Evolutionary conservation across 2,888 invertebrate species (phyloP), one percentile per base, ranked within the genome.

Genomic region (Oscheius myriophilus): DNA sequence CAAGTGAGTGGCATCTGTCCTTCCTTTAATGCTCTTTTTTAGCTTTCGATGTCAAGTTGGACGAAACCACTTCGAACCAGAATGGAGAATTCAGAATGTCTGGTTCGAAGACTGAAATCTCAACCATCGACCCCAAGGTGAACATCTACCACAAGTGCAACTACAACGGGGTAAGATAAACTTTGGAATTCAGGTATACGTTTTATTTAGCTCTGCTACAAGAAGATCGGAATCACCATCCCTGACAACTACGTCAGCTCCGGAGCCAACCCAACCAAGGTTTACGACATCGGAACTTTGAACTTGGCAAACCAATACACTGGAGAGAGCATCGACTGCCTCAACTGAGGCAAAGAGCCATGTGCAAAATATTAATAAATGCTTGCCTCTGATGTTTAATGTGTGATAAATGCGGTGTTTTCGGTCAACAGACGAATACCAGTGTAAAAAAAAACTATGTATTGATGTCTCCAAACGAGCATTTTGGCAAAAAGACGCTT

Each of bases 131-230:
- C 54, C 75, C 75, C 21, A 78, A 76, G 54, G 62, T 79, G 53
- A 79, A 79, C 59, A 73, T 79, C 45, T 79, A 79, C 59, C 79
- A 79, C 70, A 76, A 78, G 46, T 79, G 79, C 69, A 75, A 79
- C 51, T 78, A 79, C 68, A 78, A 75, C 57, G 75, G 75, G 16
- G 69, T 66, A 66, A 67, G 58, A 6, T 9, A 26, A 6, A 3
- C 54, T 4, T 16, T 9, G 52, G 52, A 12, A 52, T 14, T 18
- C 16, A 9, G 12, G 21, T 12, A 12, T 52, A 11, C 12, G 16
- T 9, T 16, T 41, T 43, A 59, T 61, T 53, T 67, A 71, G 69
- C 71, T 71, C 4, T 80, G 80, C 63, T 78, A 80, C 66, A 76
- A 78, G 58, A 78, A 78, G 57, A 80, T 80, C 49, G 78, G 78